phyloP scores from a whole-genome alignment of 2,797 vertebrate species.

The Cossypha caffra region DNA sequence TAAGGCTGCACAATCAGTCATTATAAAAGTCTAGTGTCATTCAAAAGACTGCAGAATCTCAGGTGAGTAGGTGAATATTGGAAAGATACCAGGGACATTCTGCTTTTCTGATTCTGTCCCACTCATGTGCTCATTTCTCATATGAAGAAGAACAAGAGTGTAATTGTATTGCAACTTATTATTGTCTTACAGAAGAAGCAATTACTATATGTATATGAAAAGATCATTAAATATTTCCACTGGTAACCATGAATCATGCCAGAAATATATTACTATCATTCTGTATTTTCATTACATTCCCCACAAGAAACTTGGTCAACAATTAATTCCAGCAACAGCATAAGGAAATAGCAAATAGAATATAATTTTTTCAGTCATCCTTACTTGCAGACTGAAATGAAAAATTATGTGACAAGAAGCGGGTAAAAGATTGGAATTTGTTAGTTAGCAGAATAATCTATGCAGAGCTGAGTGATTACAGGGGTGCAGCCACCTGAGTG shows the following conservation, averaged over 20 bases:
- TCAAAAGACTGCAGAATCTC: slow-evolving; percentile 56
- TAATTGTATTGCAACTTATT: slow-evolving; percentile 35
- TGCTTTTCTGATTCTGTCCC: slow-evolving; percentile 13
- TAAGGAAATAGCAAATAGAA: neutral
- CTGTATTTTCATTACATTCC: neutral
- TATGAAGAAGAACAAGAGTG: neutral
- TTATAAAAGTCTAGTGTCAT: slow-evolving; percentile 38
- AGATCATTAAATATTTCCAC: slow-evolving; percentile 27
- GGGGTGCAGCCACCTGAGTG: neutral
- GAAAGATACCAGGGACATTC: slow-evolving; percentile 38
- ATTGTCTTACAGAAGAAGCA: slow-evolving; percentile 26
- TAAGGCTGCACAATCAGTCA: slow-evolving; percentile 36
- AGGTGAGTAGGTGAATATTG: slow-evolving; percentile 50
- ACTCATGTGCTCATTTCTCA: neutral
- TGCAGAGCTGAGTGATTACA: neutral
- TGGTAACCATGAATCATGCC: neutral
- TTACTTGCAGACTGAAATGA: neutral
- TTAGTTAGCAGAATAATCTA: neutral
- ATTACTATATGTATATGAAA: slow-evolving; percentile 33
- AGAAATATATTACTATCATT: neutral
- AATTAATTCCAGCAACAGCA: neutral
- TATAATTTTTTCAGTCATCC: neutral
- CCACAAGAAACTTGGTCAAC: neutral
- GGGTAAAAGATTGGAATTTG: neutral
- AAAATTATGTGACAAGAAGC: neutral